Evolutionary conservation across 2,888 invertebrate genomes (phyloP).

Genomic region (Ectemnius continuus): DNA sequence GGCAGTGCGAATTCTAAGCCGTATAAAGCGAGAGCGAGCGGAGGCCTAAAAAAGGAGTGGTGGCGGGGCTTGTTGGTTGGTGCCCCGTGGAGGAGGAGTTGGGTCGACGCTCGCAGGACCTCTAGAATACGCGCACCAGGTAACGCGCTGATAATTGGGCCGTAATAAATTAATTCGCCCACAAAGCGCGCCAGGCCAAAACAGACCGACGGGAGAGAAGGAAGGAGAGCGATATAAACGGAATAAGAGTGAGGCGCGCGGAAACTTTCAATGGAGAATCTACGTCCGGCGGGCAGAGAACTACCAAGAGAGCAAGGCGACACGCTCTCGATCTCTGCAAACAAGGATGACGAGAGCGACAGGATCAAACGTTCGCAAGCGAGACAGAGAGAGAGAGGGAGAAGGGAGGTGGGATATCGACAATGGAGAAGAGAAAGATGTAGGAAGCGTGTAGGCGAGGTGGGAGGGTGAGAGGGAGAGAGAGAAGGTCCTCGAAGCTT

Average conservation of each 20-base stretch:
- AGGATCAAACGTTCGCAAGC: too few species aligned
- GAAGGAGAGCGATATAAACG: constrained; percentile 35
- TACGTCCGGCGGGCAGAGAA: constrained; percentile 48
- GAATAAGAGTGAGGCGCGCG: constrained; percentile 39
- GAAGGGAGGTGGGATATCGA: too few species aligned
- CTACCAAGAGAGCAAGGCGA: constrained; percentile 20
- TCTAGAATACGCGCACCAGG: constrained; percentile 30
- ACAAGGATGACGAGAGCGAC: too few species aligned
- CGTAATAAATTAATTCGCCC: constrained; percentile 75
- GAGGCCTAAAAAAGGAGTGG: background rate
- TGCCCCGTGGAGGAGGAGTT: background rate
- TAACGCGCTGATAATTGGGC: constrained; percentile 73
- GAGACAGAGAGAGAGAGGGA: constrained; percentile 10
- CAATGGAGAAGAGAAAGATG: background rate
- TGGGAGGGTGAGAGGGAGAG: constrained; percentile 10
- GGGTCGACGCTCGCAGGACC: constrained; percentile 31
- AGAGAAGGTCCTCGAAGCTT: constrained; percentile 30
- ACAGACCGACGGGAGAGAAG: too few species aligned
- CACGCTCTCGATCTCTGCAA: too few species aligned
- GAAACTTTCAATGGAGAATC: constrained; percentile 62
- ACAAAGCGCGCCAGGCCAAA: constrained; percentile 52
- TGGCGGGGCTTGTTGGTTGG: too few species aligned
- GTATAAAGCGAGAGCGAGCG: background rate
- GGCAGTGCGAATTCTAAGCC: background rate
- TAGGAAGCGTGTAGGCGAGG: too few species aligned